phyloP scores from a whole-genome alignment of 64 coral and sea anemone species.

The Montipora cactus region DNA sequence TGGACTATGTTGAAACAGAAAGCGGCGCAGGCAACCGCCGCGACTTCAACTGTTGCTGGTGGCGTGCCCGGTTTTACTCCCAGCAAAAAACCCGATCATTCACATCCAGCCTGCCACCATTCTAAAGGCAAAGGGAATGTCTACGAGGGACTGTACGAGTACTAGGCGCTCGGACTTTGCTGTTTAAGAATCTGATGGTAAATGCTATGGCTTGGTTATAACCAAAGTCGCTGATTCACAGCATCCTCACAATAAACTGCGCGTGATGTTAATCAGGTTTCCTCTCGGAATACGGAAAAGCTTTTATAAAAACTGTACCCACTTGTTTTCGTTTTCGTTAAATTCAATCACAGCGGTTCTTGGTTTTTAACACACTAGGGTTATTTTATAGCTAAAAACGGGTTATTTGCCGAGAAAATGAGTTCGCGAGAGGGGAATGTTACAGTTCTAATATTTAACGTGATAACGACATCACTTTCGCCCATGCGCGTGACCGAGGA shows the following conservation, averaged over 20 bases:
- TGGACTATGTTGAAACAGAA: slow-evolving; percentile 99
- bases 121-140: slow-evolving; percentile 61
- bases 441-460: slow-evolving; percentile 26
- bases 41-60: slow-evolving; percentile 31
- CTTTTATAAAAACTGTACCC: neutral
- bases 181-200: neutral
- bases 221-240: neutral
- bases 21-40: slow-evolving; percentile 84
- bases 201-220: neutral
- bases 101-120: slow-evolving; percentile 50
- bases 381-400: neutral
- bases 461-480: slow-evolving; percentile 14
- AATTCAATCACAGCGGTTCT: slow-evolving; percentile 5
- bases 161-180: slow-evolving; percentile 18
- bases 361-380: neutral
- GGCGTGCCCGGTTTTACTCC: slow-evolving; percentile 71
- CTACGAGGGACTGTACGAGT: slow-evolving; percentile 50
- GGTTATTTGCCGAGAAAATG: neutral
- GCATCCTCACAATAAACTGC: neutral
- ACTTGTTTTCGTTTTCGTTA: slow-evolving; percentile 11
- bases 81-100: slow-evolving; percentile 75
- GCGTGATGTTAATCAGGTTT: neutral
- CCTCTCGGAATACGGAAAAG: neutral
- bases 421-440: slow-evolving; percentile 6
- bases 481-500: slow-evolving; percentile 30